Base-by-base conservation (phyloP, 2,888 invertebrate genomes). In the Atethmia centrago region DNA sequence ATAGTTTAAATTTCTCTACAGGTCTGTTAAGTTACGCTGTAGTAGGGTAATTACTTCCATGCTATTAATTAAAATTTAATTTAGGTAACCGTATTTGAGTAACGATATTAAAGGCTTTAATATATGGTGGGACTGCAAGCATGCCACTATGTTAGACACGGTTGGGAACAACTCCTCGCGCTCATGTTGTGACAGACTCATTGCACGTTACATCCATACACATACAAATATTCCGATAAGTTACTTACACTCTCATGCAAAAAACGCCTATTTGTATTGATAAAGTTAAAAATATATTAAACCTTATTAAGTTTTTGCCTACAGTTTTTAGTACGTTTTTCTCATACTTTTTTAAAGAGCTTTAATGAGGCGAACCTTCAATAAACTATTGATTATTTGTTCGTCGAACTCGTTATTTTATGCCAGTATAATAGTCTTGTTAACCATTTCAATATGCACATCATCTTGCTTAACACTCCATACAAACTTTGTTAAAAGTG, bases 1-100 rank as follows among this genome's bases (percentile, higher is more conserved):
- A 92, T 94, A 91, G 90, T 91, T 93, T 89, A 90, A 91, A 93
- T 93, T 91, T 93, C 91, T 90, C 87, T 83, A 84, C 77, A 88
- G 88, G 78, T 88, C 88, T 87, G 87, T 88, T 88, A 87, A 85
- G 85, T 77, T 83, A 82, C 87, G 88, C 83, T 88, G 86, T 90
- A 84, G 83, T 86, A 78, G 72, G 84, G 87, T 92, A 92, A 93
- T 93, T 92, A 91, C 89, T 89, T 86, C 77, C 88, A 89, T 88
- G 85, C 83, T 88, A 89, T 89, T 92, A 89, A 93, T 93, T 92
- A 90, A 89, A 90, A 80, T 87, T 89, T 90, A 86, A 90, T 89
- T 90, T 89, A 86, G 84, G 87, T 87, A 88, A 87, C 85, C 80
- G 85, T 86, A 84, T 87, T 86, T 85, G 80, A 81, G 77, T 88